Evolutionary conservation across 1,140 invertebrate genomes (phyloP).

Genomic region (Philaenus spumarius): DNA sequence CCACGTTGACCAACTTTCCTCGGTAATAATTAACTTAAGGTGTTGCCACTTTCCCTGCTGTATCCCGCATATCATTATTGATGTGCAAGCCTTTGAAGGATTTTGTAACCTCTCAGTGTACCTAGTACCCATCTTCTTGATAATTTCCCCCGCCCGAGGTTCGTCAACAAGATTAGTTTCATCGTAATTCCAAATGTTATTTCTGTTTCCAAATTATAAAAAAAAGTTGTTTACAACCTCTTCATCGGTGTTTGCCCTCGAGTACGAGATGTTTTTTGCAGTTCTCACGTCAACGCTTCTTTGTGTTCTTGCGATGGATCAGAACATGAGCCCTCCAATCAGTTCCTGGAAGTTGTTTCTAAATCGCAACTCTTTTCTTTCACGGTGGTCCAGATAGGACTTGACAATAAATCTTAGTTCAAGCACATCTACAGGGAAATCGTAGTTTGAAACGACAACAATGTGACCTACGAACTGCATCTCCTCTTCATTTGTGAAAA

Average conservation of each 20-base stretch:
- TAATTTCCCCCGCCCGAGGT: not conserved
- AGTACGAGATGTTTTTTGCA: not conserved
- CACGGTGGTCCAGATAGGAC: not conserved
- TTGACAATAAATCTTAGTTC: not conserved
- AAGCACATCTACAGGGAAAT: not conserved
- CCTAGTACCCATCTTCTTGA: not conserved
- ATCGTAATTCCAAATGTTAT: not conserved
- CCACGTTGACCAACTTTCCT: too few relatives aligned
- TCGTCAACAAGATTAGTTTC: not conserved
- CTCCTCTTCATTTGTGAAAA: not conserved
- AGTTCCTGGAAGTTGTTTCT: not conserved
- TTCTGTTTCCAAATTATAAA: not conserved
- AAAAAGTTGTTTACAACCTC: not conserved
- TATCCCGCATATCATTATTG: not conserved
- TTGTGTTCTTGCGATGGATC: too few relatives aligned
- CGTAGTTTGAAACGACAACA: not conserved
- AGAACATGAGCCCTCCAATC: not conserved
- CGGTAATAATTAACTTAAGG: not conserved
- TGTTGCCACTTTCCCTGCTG: not conserved
- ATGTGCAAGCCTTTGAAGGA: not conserved
- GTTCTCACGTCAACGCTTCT: not conserved
- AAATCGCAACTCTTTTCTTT: not conserved
- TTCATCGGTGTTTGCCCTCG: not conserved
- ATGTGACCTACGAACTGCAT: not conserved
- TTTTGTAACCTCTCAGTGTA: not conserved